Evolutionary conservation across 2,113 vertebrate species (phyloP).

Genomic region (Campylomormyrus numenius): DNA sequence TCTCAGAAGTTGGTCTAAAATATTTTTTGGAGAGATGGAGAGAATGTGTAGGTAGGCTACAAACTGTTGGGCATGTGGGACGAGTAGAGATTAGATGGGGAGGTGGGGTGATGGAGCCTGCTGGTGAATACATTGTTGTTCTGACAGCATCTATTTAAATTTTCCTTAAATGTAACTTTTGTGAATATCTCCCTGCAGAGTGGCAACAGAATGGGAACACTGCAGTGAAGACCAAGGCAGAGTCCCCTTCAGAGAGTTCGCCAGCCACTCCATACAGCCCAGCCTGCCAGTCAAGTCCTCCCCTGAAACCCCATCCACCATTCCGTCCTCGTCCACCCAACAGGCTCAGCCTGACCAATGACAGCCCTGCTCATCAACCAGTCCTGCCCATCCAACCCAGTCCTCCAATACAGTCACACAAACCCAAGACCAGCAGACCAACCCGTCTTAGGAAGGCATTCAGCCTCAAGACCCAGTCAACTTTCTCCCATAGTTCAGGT

Average conservation of each 20-base stretch:
- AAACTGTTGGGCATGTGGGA: neutral
- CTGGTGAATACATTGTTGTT: neutral
- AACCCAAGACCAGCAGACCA: conserved; percentile 36
- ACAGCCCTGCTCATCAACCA: conserved; percentile 31
- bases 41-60: neutral
- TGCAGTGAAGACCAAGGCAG: conserved; percentile 33
- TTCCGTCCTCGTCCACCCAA: conserved; percentile 35
- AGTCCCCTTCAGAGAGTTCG: conserved; percentile 45
- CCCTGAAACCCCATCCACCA: conserved; percentile 60
- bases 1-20: neutral
- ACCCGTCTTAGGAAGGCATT: conserved; percentile 55
- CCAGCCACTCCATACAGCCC: conserved; percentile 37
- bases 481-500: conserved; percentile 59
- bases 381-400: conserved; percentile 57
- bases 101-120: neutral
- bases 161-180: neutral
- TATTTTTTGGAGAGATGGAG: neutral
- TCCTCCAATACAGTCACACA: conserved; percentile 52
- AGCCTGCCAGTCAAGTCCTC: conserved; percentile 38
- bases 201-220: conserved; percentile 50
- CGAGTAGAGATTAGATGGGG: neutral
- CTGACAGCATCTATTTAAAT: neutral
- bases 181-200: conserved; percentile 39
- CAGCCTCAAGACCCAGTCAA: conserved; percentile 57
- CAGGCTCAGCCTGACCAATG: neutral